Percentiles rank a stretch among this genome's conserved stretches.
phyloP scores from a whole-genome alignment of 2,797 vertebrate species.

The Rhinogobio ventralis region DNA sequence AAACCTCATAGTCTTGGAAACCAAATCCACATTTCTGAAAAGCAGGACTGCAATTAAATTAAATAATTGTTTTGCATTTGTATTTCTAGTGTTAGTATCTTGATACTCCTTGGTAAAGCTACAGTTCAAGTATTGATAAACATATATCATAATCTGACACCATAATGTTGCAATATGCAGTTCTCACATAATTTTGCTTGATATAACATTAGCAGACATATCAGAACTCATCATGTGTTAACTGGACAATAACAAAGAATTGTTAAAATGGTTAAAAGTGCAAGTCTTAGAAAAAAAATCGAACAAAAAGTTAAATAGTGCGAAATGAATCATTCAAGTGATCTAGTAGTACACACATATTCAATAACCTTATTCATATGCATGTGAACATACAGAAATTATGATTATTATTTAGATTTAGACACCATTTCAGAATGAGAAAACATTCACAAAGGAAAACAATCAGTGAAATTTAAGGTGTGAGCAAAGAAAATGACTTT shows the following conservation, averaged over 20 bases:
- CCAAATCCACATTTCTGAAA: background rate
- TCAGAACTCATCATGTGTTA: background rate
- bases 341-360: slow-evolving; percentile 13
- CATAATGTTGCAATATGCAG: slow-evolving; percentile 1
- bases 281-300: background rate
- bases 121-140: slow-evolving; percentile 45
- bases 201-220: background rate
- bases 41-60: background rate
- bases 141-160: slow-evolving; percentile 11
- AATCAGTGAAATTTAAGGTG: background rate
- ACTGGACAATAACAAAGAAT: slow-evolving; percentile 2
- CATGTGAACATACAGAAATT: slow-evolving; percentile 10
- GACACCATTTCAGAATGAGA: background rate
- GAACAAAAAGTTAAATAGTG: background rate
- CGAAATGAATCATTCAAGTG: background rate
- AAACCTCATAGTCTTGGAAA: background rate
- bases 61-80: slow-evolving; percentile 5
- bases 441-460: background rate
- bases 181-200: background rate
- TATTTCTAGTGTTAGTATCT: slow-evolving; percentile 17
- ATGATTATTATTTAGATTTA: slow-evolving; percentile 16
- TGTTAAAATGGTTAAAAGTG: background rate
- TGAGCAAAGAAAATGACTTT: background rate
- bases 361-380: background rate
- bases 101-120: slow-evolving; percentile 22